Base-by-base conservation (phyloP, 2,888 invertebrate species). In the Argynnis bischoffii region DNA sequence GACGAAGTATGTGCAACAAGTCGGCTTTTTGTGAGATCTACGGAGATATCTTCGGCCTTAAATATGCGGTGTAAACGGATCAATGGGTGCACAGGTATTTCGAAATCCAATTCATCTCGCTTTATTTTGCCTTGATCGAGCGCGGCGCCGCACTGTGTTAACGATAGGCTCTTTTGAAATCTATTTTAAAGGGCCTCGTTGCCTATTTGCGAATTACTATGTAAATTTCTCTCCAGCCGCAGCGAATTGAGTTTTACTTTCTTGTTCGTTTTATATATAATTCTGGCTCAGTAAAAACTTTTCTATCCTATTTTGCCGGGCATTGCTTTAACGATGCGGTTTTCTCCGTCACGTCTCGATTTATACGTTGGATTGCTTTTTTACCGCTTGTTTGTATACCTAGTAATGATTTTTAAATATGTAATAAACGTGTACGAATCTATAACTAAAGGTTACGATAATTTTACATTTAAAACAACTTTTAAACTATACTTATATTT, bases 21-120 rank as follows among this genome's bases (percentile, higher is more conserved):
- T 79, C 78, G 81, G 80, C 81, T 83, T 86, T 87, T 86, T 85
- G 81, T 81, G 70, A 88, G 89, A 90, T 90, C 85, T 85, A 83
- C 81, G 78, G 72, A 81, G 88, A 91, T 90, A 89, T 85, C 80
- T 75, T 69, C 75, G 73, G 76, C 76, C 81, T 86, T 83, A 84
- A 88, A 88, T 87, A 86, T 86, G 85, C 82, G 79, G 76, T 75
- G 77, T 76, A 75, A 86, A 80, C 81, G 81, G 85, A 89, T 88
- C 86, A 87, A 80, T 79, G 84, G 77, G 79, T 80, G 79, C 79
- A 74, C 77, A 77, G 78, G 78, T 79, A 79, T 78, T 83, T 78
- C 76, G 77, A 79, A 79, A 81, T 81, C 75, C 78, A 81, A 72
- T 71, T 70, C 73, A 81, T 81, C 79, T 77, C 72, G 69, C 69